Percentiles rank a stretch among this genome's conserved stretches.
phyloP scores from a whole-genome alignment of 2,797 vertebrate species.

The Fringilla coelebs region DNA sequence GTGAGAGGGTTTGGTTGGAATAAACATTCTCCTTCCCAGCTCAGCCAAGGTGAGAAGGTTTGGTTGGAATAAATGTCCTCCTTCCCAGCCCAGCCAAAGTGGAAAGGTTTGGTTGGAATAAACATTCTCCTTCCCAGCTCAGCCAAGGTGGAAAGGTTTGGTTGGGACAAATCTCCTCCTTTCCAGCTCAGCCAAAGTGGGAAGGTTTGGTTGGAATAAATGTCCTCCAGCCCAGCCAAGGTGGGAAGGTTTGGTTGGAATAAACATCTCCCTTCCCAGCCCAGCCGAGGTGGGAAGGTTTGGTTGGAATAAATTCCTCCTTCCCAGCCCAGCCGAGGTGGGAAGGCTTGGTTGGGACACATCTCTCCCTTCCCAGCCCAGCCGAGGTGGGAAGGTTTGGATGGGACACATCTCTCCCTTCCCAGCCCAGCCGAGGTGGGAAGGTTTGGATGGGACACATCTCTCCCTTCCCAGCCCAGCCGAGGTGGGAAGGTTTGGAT shows the following conservation, averaged over 20 bases:
- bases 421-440: background rate
- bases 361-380: fast-evolving
- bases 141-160: background rate
- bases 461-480: fast-evolving
- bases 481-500: background rate
- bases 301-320: fast-evolving
- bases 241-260: too few relatives aligned
- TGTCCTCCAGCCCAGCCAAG: too few relatives aligned
- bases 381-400: too few relatives aligned
- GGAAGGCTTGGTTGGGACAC: fast-evolving
- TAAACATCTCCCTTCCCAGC: too few relatives aligned
- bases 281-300: background rate
- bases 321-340: too few relatives aligned
- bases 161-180: fast-evolving
- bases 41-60: background rate
- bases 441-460: fast-evolving
- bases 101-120: fast-evolving
- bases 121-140: fast-evolving
- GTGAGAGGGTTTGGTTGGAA: background rate
- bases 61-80: background rate
- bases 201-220: too few relatives aligned
- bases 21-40: background rate
- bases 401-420: fast-evolving
- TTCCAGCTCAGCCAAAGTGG: too few relatives aligned
- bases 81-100: fast-evolving